A percentile compares a stretch with the other conserved stretches of the same genome.
Evolutionary conservation across 2,113 vertebrate species (phyloP).

Genomic region (Eptesicus fuscus): DNA sequence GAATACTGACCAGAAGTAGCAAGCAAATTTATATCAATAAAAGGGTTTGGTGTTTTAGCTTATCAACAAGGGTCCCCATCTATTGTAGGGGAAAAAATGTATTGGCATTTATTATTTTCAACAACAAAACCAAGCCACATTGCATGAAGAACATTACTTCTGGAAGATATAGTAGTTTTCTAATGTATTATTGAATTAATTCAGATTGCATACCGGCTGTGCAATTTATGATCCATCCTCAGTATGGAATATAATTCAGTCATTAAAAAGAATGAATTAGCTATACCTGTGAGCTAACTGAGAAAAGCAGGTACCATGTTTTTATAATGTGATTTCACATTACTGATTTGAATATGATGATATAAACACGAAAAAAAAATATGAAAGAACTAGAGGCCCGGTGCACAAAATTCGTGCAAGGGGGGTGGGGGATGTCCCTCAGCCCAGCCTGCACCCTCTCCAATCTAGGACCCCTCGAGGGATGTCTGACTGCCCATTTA

Average conservation of each 20-base stretch:
- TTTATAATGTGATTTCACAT: not conserved
- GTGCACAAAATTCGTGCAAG: too few species aligned
- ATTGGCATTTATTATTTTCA: not conserved
- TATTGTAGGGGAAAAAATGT: not conserved
- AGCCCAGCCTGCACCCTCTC: too few species aligned
- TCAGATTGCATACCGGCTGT: not conserved
- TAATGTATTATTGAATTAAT: not conserved
- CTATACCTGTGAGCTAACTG: not conserved
- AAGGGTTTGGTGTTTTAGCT: not conserved
- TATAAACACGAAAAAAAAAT: not conserved
- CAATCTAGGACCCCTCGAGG: too few species aligned
- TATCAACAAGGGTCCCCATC: not conserved
- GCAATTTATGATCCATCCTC: not conserved
- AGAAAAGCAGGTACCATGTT: not conserved
- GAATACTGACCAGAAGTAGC: not conserved
- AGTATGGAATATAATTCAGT: not conserved
- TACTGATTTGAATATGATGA: not conserved
- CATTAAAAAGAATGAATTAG: not conserved
- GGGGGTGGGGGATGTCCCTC: too few species aligned
- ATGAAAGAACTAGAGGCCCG: not conserved
- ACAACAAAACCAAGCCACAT: not conserved
- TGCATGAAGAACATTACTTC: not conserved
- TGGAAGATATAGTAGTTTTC: not conserved
- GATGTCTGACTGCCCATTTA: too few species aligned
- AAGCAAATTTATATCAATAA: not conserved